Evolutionary conservation across 2,888 invertebrate species (phyloP), one percentile per base, ranked within the genome.

Genomic region (Strigamia maritima): DNA sequence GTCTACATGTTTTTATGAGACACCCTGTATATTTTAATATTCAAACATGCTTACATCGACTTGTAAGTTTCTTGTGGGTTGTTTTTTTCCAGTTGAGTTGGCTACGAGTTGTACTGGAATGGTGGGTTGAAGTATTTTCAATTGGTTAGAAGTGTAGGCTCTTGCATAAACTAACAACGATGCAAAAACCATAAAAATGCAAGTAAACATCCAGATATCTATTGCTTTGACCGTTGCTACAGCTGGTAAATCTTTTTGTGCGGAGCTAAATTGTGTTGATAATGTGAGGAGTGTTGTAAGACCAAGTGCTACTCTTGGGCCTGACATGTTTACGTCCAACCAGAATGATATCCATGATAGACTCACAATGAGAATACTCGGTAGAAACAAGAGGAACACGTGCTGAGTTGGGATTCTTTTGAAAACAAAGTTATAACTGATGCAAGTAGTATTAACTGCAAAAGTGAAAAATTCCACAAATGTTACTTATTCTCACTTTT

Each of bases 291-390:
- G 4, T 74, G 74, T 22, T 28, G 74, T 74, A 6, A 74, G 24
- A 19, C 74, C 74, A 24, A 74, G 31, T 22, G 74, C 31, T 10
- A 74, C 74, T 74, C 74, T 74, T 22, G 74, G 14, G 2, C 14
- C 74, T 24, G 74, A 4, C 16, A 31, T 16, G 2, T 16, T 4
- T 14, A 74, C 31, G 22, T 74, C 74, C 31, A 74, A 74, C 74
- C 74, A 74, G 31, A 74, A 74, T 14, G 74, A 74, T 24, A 74
- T 74, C 74, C 74, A 74, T 7, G 74, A 74, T 14, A 74, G 4
- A 14, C 6, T 24, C 6, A 74, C 74, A 19, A 74, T 74, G 16
- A 74, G 22, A 8, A 74, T 74, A 74, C 74, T 74, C 10, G 74
- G 74, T 24, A 74, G 26, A 22, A 74, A 74, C 16, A 31, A 6